Conservation (phyloP, 2,888 invertebrate genomes). For the Acholoe squamosa region DNA sequence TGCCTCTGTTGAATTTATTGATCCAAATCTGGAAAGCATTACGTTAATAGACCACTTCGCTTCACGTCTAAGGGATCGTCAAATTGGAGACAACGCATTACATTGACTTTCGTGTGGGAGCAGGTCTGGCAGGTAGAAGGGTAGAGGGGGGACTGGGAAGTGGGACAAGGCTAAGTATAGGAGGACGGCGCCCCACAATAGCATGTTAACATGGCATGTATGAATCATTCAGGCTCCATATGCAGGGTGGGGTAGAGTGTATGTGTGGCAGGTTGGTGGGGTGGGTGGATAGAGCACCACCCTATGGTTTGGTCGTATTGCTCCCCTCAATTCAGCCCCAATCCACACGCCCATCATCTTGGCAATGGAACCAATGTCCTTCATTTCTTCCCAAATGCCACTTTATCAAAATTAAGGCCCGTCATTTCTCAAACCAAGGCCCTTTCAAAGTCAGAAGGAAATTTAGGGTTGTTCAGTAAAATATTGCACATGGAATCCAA, state of each 20-base stretch:
- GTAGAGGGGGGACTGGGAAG: background rate
- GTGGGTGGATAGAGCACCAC: background rate
- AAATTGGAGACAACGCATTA: conserved; percentile 26
- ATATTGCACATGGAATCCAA: background rate
- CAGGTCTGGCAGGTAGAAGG: background rate
- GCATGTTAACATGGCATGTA: conserved; percentile 34
- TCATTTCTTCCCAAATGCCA: background rate
- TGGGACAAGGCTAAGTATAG: conserved; percentile 33
- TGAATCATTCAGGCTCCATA: conserved; percentile 5
- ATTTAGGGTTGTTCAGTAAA: too few species aligned
- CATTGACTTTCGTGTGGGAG: conserved; percentile 7
- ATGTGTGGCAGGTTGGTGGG: background rate
- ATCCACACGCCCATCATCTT: background rate
- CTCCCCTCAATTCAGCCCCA: background rate
- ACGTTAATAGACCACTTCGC: conserved; percentile 32
- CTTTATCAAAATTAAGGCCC: conserved; percentile 14
- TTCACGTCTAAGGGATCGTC: conserved; percentile 17
- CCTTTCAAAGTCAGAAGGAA: too few species aligned
- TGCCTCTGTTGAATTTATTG: conserved; percentile 34
- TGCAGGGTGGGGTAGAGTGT: background rate
- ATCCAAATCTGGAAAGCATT: conserved; percentile 45
- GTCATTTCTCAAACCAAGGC: background rate
- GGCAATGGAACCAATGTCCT: background rate
- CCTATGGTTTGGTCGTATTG: background rate
- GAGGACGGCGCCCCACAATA: background rate